These are phyloP conservation scores for Sebastiscus albofasciatus DNA, from an alignment of 2,797 vertebrate genomes.

Conservation along the genomic window DNA sequence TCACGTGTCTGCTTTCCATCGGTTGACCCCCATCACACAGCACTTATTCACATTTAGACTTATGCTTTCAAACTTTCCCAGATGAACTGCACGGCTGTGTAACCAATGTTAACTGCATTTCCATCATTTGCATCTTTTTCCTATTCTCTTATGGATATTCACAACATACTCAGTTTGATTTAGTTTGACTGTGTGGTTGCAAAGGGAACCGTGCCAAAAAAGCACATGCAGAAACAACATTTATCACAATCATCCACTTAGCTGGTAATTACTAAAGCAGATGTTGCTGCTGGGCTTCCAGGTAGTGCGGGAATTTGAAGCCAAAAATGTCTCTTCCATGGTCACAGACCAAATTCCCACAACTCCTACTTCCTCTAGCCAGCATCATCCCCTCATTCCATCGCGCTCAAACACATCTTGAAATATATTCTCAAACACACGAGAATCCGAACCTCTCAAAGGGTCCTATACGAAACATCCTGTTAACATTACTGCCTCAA, in stretches of 20 bases:
- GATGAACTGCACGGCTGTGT: neutral
- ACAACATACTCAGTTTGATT: constrained; percentile 5
- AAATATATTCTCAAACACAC: constrained; percentile 72
- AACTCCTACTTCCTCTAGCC: constrained; percentile 42
- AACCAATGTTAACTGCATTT: neutral
- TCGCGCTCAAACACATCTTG: constrained; percentile 64
- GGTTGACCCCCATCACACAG: constrained; percentile 24
- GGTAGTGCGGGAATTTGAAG: constrained; percentile 41
- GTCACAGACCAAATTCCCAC: constrained; percentile 44
- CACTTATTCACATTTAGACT: constrained; percentile 31
- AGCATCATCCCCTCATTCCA: constrained; percentile 48
- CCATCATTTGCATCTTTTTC: constrained; percentile 13
- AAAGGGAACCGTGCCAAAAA: constrained; percentile 27
- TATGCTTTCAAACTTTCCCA: neutral
- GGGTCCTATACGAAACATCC: constrained; percentile 64
- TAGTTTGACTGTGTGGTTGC: constrained; percentile 3
- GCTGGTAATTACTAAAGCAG: constrained; percentile 62
- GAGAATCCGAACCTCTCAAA: constrained; percentile 58
- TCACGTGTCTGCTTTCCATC: constrained; percentile 60
- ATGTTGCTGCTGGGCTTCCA: constrained; percentile 38
- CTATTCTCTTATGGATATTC: constrained; percentile 7
- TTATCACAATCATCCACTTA: constrained; percentile 59
- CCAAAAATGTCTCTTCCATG: constrained; percentile 42
- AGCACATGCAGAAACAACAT: constrained; percentile 41
- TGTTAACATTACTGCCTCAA: constrained; percentile 68